Evolutionary conservation across 2,888 invertebrate genomes (phyloP).

Genomic region (Ctenicera cuprea): DNA sequence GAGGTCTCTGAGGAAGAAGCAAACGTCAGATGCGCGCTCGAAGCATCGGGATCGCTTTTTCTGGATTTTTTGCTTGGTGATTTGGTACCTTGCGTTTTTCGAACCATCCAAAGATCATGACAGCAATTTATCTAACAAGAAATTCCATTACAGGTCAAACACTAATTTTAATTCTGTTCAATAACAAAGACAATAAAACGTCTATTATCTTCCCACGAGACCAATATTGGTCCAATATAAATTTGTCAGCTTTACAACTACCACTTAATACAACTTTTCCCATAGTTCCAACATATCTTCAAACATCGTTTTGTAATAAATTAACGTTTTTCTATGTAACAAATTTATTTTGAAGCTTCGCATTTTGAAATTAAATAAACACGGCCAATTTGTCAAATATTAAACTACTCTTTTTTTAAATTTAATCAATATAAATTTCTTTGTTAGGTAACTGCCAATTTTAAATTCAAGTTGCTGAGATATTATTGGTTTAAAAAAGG

Average conservation of each 20-base stretch:
- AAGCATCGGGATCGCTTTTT: slow-evolving; percentile 78
- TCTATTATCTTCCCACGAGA: background rate
- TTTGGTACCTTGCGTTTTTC: slow-evolving; percentile 79
- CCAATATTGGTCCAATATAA: background rate
- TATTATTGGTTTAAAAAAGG: too few relatives aligned
- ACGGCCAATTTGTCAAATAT: too few relatives aligned
- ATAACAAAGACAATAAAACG: slow-evolving; percentile 27
- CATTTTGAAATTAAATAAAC: too few relatives aligned
- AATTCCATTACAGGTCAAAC: slow-evolving; percentile 30
- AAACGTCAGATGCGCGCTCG: slow-evolving; percentile 77
- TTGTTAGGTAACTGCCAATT: too few relatives aligned
- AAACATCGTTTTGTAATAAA: background rate
- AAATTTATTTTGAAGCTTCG: too few relatives aligned
- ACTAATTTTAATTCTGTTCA: slow-evolving; percentile 18
- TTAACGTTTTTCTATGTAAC: too few relatives aligned
- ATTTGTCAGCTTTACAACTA: background rate
- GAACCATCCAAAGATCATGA: slow-evolving; percentile 76
- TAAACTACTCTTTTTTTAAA: too few relatives aligned
- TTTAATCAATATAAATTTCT: too few relatives aligned
- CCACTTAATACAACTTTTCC: background rate
- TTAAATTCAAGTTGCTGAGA: too few relatives aligned
- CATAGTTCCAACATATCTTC: background rate
- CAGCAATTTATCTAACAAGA: slow-evolving; percentile 50
- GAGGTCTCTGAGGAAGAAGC: slow-evolving; percentile 80
- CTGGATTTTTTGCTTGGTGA: slow-evolving; percentile 80